Evolutionary conservation across 2,113 vertebrate species (phyloP), one percentile per base, ranked within the genome.

Genomic region (Gadus chalcogrammus): DNA sequence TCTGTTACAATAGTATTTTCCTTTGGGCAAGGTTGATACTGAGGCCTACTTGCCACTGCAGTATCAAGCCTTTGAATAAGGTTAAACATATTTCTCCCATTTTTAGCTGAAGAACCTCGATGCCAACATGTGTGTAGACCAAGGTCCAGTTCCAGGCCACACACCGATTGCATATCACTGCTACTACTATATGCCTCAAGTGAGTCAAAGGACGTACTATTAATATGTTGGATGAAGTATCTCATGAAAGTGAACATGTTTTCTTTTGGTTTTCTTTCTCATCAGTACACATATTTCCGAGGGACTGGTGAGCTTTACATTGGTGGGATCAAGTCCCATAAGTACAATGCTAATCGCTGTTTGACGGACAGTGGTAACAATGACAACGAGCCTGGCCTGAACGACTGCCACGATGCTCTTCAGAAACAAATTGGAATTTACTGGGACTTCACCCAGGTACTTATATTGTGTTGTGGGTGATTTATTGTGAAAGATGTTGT

Each of bases 391-490:
- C 89, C 88, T 1, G 79, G 76, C 0, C 78, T 92, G 3, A 72
- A 82, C 64, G 64, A 85, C 59, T 92, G 90, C 67, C 84, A 75
- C 56, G 80, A 85, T 3, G 85, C 85, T 0, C 9, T 76, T 55
- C 66, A 85, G 74, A 85, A 76, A 67, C 78, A 78, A 28, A 81
- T 88, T 63, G 75, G 81, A 15, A 87, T 88, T 62, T 35, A 82
- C 78, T 92, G 91, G 91, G 82, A 90, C 64, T 91, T 91, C 61
- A 85, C 75, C 84, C 89, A 92, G 90, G 90, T 91, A 79, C 0
- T 0, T 1, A 15, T 7, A 22, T 53, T 17, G 60, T 17, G 60
- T 24, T 24, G 24, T 24, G 31, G 31, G 4, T 35, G 4, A 5
- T 7, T 35, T 2, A 35, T 61, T 24, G 18, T 17, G 11, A 20